Evolutionary conservation across 1,140 invertebrate genomes (phyloP).

Genomic region (Samia ricini): DNA sequence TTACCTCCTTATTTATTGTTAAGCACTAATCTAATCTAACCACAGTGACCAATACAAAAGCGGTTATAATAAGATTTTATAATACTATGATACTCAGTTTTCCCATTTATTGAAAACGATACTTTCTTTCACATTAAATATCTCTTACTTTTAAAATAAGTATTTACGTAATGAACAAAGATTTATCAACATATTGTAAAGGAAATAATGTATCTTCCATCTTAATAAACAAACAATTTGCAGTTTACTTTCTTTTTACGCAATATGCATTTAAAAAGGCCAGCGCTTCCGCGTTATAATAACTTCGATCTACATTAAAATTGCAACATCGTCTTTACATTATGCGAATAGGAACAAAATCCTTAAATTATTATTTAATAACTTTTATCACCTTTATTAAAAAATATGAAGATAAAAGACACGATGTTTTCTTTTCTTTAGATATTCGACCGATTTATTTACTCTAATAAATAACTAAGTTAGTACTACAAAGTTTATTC

Average conservation of each 20-base stretch:
- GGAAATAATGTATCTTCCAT: not conserved
- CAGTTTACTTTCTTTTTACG: conserved; percentile 3
- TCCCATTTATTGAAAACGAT: not conserved
- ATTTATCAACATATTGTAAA: not conserved
- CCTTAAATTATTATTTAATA: no score
- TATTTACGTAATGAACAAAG: conserved; percentile 7
- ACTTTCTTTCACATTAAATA: not conserved
- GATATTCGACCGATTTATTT: no score
- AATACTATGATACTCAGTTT: not conserved
- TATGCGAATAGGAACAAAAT: no score
- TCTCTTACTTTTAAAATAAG: not conserved
- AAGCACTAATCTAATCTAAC: no score
- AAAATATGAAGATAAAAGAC: no score
- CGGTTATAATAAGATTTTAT: not conserved
- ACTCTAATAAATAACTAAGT: no score
- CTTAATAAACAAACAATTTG: conserved; percentile 1
- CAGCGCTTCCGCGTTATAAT: not conserved
- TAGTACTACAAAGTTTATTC: no score
- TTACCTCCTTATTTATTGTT: no score
- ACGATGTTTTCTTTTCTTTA: no score
- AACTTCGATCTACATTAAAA: not conserved
- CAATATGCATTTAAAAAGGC: not conserved
- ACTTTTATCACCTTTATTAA: no score
- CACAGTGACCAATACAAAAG: not conserved
- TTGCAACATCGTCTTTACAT: not conserved